Percentiles rank a stretch among this genome's conserved stretches.
Conservation (phyloP, 2,113 vertebrate genomes). For the Thymallus thymallus region DNA sequence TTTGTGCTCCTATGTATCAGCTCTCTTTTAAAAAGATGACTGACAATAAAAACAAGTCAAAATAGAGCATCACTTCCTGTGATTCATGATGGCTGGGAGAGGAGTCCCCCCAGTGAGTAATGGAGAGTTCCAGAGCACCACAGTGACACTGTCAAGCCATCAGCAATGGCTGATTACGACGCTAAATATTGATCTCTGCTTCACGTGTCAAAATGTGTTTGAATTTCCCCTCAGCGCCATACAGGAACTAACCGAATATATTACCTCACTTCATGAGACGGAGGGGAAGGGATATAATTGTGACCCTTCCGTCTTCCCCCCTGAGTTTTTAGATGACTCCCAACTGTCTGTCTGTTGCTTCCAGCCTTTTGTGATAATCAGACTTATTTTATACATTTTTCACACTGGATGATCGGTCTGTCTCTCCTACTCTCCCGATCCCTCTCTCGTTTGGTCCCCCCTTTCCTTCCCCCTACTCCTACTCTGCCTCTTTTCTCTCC, state of each 20-base stretch:
- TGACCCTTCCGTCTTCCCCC: constrained; percentile 91
- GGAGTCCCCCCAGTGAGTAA: constrained; percentile 54
- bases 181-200: constrained; percentile 99
- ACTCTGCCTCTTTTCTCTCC: constrained; percentile 51
- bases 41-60: constrained; percentile 91
- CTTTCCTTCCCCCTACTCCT: constrained; percentile 44
- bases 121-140: constrained; percentile 61
- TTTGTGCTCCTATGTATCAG: constrained; percentile 45
- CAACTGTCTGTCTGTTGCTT: constrained; percentile 86
- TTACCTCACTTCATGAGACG: constrained; percentile 82
- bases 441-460: constrained; percentile 2
- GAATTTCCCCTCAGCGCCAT: constrained; percentile 91
- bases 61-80: constrained; percentile 82
- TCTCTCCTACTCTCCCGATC: constrained; percentile 28
- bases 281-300: constrained; percentile 87
- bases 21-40: constrained; percentile 85
- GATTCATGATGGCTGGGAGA: constrained; percentile 84
- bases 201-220: constrained; percentile 99
- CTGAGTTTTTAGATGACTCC: constrained; percentile 91
- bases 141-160: constrained; percentile 91
- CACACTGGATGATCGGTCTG: constrained; percentile 80
- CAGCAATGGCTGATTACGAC: constrained; percentile 96
- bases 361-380: constrained; percentile 86
- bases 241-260: constrained; percentile 94
- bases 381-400: constrained; percentile 88